Evolutionary conservation across 2,888 invertebrate genomes (phyloP), one percentile per base, ranked within the genome.

Genomic region (Eulithis testata): DNA sequence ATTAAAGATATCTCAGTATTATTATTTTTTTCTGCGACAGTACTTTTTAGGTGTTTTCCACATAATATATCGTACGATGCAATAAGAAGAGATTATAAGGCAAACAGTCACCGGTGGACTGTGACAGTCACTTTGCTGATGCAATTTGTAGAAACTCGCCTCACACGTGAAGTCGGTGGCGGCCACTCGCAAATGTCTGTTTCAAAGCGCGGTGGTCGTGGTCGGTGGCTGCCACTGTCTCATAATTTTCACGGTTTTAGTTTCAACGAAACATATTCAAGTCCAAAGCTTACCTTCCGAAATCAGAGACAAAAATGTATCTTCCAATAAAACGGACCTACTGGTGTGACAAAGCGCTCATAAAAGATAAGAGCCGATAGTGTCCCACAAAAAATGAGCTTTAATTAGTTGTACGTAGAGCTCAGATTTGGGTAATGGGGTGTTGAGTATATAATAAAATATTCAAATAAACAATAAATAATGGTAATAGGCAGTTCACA

Each of bases 401-500:
- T 72, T 82, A 76, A 57, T 7, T 0, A 14, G 37, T 27, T 14
- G 36, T 8, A 6, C 9, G 60, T 72, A 78, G 72, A 69, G 75
- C 69, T 59, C 57, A 43, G 40, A 66, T 64, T 76, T 45, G 55
- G 59, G 56, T 62, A 64, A 63, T 11, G 36, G 54, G 14, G 51
- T 74, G 63, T 77, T 69, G 79, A 86, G 85, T 83, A 80, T 76
- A 80, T 77, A 78, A 87, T 88, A 87, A 86, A 87, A 84, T 83
- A 78, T 84, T 79, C 73, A 79, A 86, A 83, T 82, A 81, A 88
- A 87, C 81, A 84, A 89, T 87, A 88, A 89, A 86, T 85, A 82
- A 87, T 85, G 83, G 77, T 85, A 81, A 88, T 86, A 77, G 77
- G 74, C 75, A 81, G 86, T 88, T 90, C 89, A 88, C 88, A 88